Evolutionary conservation across 1,140 invertebrate species (phyloP), one percentile per base, ranked within the genome.

Genomic region (Nebria ingens): DNA sequence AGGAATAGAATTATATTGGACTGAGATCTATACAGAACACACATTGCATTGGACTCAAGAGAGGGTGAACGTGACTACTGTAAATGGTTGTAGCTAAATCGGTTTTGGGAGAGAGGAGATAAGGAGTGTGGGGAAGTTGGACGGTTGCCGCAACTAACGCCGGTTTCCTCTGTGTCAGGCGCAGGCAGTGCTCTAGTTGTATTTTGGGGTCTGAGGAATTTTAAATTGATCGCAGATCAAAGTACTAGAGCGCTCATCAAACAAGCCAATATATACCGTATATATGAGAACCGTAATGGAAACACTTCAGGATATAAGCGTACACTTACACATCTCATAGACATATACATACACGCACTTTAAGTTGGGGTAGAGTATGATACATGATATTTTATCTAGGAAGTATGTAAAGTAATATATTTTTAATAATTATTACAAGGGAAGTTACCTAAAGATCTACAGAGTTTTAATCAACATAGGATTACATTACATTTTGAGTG

Each of bases 161-260:
- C 25, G 25, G 6, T n/a, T 6, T 34, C 25, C n/a, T n/a, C n/a
- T 34, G 25, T 34, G 25, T 34, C 25, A n/a, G 25, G n/a, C 25
- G n/a, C 6, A 45, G 40, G 9, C 40, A 45, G 40, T 9, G 40
- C 9, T 9, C 40, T 4, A 45, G 15, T 17, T 17, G 25, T n/a
- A 34, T 34, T 45, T 45, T 17, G 40, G 40, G 40, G 40, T 29
- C 40, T 45, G 40, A 45, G 15, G 40, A 45, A 45, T 45, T 45
- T 45, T 45, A 45, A 45, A 45, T 45, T 45, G 40, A 45, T 6
- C 6, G 40, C 40, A 45, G 40, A 45, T 45, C 40, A 45, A 45
- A 45, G 40, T 45, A 17, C 40, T 45, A 12, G 40, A 17, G 40
- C 40, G 17, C 3, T 45, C 40, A 45, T 45, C 40, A 45, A 45